Evolutionary conservation across 2,113 vertebrate species (phyloP), one percentile per base, ranked within the genome.

Genomic region (Hippocampus comes): DNA sequence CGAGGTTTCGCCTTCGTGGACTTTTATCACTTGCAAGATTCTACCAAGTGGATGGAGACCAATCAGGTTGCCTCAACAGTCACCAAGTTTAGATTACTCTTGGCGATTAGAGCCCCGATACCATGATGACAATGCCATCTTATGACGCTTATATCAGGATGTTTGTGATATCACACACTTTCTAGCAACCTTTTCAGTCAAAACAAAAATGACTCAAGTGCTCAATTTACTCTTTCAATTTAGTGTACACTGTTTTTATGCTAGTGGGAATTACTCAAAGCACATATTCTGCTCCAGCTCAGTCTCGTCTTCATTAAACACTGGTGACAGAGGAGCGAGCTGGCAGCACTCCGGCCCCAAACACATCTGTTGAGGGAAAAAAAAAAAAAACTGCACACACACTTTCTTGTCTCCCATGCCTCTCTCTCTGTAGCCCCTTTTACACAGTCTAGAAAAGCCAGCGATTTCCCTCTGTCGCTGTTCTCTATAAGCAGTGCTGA

Each of bases 11-110:
- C 97, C 97, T 99, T 99, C 97, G 96, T 99, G 97, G 97, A 99
- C 97, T 99, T 99, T 99, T 98, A 98, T 99, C 97, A 98, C 97
- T 99, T 99, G 97, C 97, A 99, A 98, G 97, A 98, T 98, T 96
- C 97, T 98, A 98, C 97, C 95, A 96, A 97, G 97, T 99, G 97
- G 97, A 99, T 99, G 97, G 97, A 99, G 98, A 98, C 97, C 97
- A 99, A 99, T 98, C 97, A 99, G 97, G 97, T 99, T 99, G 97
- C 97, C 98, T 99, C 96, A 61, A 91, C 91, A 98, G 96, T 98
- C 96, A 95, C 96, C 95, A 98, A 98, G 96, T 96, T 95, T 98
- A 94, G 96, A 90, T 87, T 91, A 91, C 88, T 87, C 91, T 93
- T 93, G 92, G 93, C 88, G 91, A 89, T 92, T 89, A 70, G 83